Evolutionary conservation across 2,797 vertebrate genomes (phyloP).

Genomic region (Adelosebastes latens): DNA sequence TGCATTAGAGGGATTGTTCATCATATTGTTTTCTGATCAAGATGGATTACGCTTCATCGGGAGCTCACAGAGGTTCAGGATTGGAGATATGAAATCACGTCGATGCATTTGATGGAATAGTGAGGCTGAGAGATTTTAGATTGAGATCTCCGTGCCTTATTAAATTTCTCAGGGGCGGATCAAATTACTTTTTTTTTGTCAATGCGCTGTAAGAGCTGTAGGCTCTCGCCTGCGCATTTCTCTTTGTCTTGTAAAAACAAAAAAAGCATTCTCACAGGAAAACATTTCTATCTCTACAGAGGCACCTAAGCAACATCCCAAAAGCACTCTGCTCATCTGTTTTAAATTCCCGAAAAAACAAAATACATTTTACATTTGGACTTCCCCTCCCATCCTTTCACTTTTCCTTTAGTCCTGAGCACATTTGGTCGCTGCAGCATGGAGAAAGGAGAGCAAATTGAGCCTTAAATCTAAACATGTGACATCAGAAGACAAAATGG

Average conservation of each 20-base stretch:
- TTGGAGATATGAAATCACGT: constrained; percentile 63
- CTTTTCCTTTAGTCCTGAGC: constrained; percentile 52
- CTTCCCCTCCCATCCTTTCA: constrained; percentile 36
- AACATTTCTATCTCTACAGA: constrained; percentile 13
- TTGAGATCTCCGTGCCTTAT: constrained; percentile 70
- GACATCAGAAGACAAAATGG: constrained; percentile 75
- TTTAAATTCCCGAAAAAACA: constrained; percentile 33
- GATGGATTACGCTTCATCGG: constrained; percentile 70
- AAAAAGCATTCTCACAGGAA: constrained; percentile 22
- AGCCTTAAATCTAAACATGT: constrained; percentile 77
- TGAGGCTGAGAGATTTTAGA: constrained; percentile 68
- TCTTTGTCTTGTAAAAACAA: constrained; percentile 46
- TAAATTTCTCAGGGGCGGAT: constrained; percentile 68
- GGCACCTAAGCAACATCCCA: constrained; percentile 23
- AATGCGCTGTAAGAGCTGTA: constrained; percentile 40
- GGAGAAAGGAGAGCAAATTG: constrained; percentile 63
- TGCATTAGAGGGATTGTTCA: constrained; percentile 69
- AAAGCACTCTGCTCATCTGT: constrained; percentile 43
- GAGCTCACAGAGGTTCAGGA: constrained; percentile 42
- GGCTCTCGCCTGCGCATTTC: constrained; percentile 33
- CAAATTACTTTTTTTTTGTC: constrained; percentile 66
- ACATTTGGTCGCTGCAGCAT: constrained; percentile 37
- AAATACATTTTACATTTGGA: constrained; percentile 23
- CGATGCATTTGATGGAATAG: constrained; percentile 69
- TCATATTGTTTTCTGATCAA: constrained; percentile 68